These are phyloP conservation scores for Indicator maculatus DNA, from an alignment of 2,113 vertebrate species.

Conservation along the genomic window DNA sequence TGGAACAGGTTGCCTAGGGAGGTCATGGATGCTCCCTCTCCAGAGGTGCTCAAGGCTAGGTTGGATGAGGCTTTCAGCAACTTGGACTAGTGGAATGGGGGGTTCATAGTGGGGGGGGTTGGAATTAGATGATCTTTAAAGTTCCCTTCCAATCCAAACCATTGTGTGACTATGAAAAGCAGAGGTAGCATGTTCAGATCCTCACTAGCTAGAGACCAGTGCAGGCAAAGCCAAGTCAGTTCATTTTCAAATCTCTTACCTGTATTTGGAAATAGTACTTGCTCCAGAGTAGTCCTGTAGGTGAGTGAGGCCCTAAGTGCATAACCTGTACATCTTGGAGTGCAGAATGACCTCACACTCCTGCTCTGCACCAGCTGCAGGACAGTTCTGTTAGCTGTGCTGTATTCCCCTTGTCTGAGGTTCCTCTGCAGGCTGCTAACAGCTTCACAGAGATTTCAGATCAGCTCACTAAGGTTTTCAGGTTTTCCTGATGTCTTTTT, in stretches of 20 bases:
- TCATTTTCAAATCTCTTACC: neutral
- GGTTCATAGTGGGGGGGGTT: no score
- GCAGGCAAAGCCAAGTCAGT: neutral
- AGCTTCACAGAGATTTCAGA: neutral
- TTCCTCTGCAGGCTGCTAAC: neutral
- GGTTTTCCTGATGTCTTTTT: neutral
- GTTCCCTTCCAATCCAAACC: no score
- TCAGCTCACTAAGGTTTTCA: neutral
- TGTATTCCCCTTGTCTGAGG: accelerated
- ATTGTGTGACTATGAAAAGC: neutral
- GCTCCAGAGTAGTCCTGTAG: neutral
- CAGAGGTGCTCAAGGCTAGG: no score
- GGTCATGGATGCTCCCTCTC: no score
- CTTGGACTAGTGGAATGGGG: no score
- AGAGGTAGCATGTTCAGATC: accelerated
- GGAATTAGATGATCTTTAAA: no score
- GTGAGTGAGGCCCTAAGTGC: neutral
- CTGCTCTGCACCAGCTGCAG: neutral
- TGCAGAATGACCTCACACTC: accelerated
- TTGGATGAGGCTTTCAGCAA: no score
- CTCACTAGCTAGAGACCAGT: neutral
- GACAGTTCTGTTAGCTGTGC: neutral
- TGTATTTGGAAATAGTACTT: neutral
- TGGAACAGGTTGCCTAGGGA: no score
- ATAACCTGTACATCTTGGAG: accelerated